phyloP scores from a whole-genome alignment of 2,797 vertebrate species.

The Gymnothorax javanicus region DNA sequence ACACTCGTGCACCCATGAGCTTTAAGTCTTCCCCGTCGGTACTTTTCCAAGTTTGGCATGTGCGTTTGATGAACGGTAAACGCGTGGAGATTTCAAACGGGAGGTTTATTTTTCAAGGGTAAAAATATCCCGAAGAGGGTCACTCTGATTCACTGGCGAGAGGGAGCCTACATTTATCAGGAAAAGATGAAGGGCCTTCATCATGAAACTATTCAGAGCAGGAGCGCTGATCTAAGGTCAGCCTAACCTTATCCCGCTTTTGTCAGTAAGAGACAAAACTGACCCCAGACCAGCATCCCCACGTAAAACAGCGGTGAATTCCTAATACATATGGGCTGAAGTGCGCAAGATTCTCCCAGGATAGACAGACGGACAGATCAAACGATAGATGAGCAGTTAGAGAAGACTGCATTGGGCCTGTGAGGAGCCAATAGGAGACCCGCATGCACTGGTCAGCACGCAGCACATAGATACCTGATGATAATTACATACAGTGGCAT shows the following conservation, averaged over 20 bases:
- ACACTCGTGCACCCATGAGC: conserved; percentile 13
- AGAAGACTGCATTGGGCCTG: too few species aligned
- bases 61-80: conserved; percentile 56
- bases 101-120: conserved; percentile 52
- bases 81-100: conserved; percentile 56
- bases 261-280: too few species aligned
- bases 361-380: conserved; percentile 34
- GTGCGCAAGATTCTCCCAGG: background rate
- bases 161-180: conserved; percentile 14
- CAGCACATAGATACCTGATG: background rate
- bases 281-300: too few species aligned
- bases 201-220: too few species aligned
- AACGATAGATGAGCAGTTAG: background rate
- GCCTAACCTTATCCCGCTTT: too few species aligned
- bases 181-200: conserved; percentile 15
- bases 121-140: conserved; percentile 51
- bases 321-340: too few species aligned
- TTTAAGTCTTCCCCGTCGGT: conserved; percentile 30
- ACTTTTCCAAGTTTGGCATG: conserved; percentile 51
- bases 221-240: too few species aligned
- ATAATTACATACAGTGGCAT: too few species aligned
- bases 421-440: too few species aligned
- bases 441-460: background rate
- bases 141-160: conserved; percentile 32
- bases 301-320: too few species aligned